A percentile compares a stretch with the other conserved stretches of the same genome.
Evolutionary conservation across 2,113 vertebrate species (phyloP).

Genomic region (Tichodroma muraria): DNA sequence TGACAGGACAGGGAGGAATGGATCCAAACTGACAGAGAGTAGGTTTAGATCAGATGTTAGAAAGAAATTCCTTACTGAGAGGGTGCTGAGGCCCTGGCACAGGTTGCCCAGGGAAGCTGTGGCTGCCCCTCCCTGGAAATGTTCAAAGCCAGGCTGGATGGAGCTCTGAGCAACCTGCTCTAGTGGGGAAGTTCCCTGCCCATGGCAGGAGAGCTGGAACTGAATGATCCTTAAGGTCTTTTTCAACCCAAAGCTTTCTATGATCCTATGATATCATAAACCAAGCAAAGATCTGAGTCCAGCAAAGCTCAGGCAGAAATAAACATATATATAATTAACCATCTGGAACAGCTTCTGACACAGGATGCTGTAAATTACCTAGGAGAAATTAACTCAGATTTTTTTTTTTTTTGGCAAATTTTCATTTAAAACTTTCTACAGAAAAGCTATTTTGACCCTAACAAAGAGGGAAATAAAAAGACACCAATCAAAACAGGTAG

Average conservation of each 20-base stretch:
- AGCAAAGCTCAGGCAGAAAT: not conserved
- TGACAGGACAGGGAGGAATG: not conserved
- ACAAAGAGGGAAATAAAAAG: not conserved
- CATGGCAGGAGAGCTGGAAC: not conserved
- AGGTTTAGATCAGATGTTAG: not conserved
- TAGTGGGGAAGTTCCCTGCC: not conserved
- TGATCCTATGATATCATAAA: not conserved
- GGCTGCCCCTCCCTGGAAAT: not conserved
- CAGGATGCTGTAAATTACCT: not conserved
- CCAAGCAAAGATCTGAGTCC: not conserved
- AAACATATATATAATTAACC: not conserved
- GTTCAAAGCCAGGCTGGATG: not conserved
- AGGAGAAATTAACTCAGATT: not conserved
- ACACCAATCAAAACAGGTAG: not conserved
- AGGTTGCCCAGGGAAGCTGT: not conserved
- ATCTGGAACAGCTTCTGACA: not conserved
- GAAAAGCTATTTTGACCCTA: not conserved
- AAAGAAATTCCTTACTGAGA: not conserved
- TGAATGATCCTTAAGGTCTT: not conserved
- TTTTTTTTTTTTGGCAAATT: not conserved
- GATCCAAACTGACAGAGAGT: not conserved
- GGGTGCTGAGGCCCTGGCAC: not conserved
- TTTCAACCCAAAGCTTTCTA: not conserved
- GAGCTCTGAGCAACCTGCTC: rapidly evolving
- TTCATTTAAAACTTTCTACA: not conserved